phyloP scores from a whole-genome alignment of 2,797 vertebrate genomes.

The Anomalospiza imberbis region DNA sequence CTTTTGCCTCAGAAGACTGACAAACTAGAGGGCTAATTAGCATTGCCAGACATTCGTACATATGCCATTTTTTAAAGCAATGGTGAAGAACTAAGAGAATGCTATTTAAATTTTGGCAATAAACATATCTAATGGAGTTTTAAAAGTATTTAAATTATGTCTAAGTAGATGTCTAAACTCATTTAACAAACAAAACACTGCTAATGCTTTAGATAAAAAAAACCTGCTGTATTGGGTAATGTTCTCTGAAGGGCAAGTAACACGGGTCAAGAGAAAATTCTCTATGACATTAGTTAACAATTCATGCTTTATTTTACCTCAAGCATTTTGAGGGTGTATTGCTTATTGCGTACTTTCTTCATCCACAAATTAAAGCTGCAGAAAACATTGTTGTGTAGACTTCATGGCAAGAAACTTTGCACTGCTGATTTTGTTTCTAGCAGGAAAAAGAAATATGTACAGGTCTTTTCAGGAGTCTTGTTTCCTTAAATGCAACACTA shows the following conservation, averaged over 20 bases:
- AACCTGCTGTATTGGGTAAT: constrained; percentile 66
- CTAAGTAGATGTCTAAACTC: constrained; percentile 66
- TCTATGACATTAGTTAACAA: constrained; percentile 52
- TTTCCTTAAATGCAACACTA: neutral
- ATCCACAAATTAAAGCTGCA: neutral
- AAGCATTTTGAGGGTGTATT: neutral
- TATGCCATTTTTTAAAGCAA: neutral
- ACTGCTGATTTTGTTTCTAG: neutral
- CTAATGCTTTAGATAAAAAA: constrained; percentile 56
- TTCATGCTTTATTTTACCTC: constrained; percentile 51
- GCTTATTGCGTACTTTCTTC: neutral
- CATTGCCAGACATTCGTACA: neutral
- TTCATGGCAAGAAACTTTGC: neutral
- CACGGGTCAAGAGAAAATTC: constrained; percentile 65
- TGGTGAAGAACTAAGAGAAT: constrained; percentile 22
- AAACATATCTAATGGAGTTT: constrained; percentile 68
- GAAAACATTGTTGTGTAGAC: neutral
- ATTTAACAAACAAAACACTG: constrained; percentile 71
- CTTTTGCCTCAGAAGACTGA: neutral
- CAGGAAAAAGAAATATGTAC: neutral
- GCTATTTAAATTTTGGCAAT: constrained; percentile 57
- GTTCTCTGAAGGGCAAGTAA: constrained; percentile 64
- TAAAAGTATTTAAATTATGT: constrained; percentile 71
- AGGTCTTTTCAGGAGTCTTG: neutral
- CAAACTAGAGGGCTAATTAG: neutral